phyloP scores from a whole-genome alignment of 2,888 invertebrate species.

The Poecilus cupreus region DNA sequence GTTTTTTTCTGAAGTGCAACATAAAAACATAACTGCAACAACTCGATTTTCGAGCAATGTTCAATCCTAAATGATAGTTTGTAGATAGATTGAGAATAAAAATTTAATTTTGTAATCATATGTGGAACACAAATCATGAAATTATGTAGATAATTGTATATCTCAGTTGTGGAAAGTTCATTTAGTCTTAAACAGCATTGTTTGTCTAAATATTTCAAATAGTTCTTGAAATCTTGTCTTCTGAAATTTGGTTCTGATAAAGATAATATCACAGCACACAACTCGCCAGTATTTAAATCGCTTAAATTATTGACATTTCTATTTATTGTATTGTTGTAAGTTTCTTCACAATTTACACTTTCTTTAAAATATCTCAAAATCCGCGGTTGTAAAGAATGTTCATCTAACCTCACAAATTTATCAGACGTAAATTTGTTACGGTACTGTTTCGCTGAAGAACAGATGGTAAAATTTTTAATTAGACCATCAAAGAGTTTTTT shows the following conservation, averaged over 20 bases:
- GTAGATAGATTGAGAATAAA: constrained; percentile 67
- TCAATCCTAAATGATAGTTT: constrained; percentile 64
- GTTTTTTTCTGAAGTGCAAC: constrained; percentile 69
- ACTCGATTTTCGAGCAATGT: constrained; percentile 66
- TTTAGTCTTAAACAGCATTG: constrained; percentile 67
- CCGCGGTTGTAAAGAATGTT: constrained; percentile 53
- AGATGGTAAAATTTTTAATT: constrained; percentile 39
- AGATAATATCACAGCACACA: constrained; percentile 25
- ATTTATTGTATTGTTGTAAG: not conserved
- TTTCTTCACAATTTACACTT: constrained; percentile 18
- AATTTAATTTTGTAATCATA: constrained; percentile 66
- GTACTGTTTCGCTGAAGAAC: constrained; percentile 33
- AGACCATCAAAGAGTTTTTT: constrained; percentile 35
- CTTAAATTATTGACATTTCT: constrained; percentile 36
- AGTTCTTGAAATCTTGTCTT: constrained; percentile 62
- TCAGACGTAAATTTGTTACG: constrained; percentile 11
- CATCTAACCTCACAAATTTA: constrained; percentile 52
- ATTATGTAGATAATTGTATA: constrained; percentile 66
- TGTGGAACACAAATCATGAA: constrained; percentile 68
- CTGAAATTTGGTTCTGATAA: constrained; percentile 14
- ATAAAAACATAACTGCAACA: constrained; percentile 70
- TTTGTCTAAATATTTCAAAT: constrained; percentile 67
- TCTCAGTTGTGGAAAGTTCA: constrained; percentile 63
- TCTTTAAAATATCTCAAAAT: constrained; percentile 59
- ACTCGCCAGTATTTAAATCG: constrained; percentile 26